Evolutionary conservation across 2,888 invertebrate species (phyloP).

Genomic region (Pseudoips prasinana): DNA sequence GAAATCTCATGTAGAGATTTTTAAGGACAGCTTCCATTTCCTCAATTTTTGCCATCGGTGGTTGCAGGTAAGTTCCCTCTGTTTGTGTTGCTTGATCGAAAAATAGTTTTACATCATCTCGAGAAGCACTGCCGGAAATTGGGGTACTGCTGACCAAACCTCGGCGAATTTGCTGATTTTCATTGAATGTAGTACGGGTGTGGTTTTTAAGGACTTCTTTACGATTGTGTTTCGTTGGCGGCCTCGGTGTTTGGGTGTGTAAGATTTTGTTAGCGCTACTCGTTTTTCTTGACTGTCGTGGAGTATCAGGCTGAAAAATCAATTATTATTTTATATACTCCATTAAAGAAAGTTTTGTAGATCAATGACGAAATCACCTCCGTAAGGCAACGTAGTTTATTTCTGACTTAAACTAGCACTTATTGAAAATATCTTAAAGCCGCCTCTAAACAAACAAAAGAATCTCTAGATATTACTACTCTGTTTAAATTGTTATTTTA

Average conservation of each 20-base stretch:
- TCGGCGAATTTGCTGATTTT: slow-evolving; percentile 2
- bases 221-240: not conserved
- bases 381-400: not conserved
- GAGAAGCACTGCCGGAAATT: slow-evolving; percentile 31
- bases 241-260: not conserved
- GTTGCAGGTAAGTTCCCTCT: slow-evolving; percentile 24
- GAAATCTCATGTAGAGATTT: slow-evolving; percentile 41
- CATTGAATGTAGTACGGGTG: not conserved
- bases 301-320: not conserved
- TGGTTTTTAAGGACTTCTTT: not conserved
- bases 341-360: not conserved
- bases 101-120: slow-evolving; percentile 22
- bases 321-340: not conserved
- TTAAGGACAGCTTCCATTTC: slow-evolving; percentile 41
- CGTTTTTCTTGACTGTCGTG: no score
- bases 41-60: slow-evolving; percentile 36
- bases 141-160: slow-evolving; percentile 48
- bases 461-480: not conserved
- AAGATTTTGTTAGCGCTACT: no score
- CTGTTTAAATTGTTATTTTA: no score
- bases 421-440: not conserved
- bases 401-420: not conserved
- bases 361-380: no score
- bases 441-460: not conserved
- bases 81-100: slow-evolving; percentile 56